Conservation (phyloP, 2,797 vertebrate species). For the Echiichthys vipera region DNA sequence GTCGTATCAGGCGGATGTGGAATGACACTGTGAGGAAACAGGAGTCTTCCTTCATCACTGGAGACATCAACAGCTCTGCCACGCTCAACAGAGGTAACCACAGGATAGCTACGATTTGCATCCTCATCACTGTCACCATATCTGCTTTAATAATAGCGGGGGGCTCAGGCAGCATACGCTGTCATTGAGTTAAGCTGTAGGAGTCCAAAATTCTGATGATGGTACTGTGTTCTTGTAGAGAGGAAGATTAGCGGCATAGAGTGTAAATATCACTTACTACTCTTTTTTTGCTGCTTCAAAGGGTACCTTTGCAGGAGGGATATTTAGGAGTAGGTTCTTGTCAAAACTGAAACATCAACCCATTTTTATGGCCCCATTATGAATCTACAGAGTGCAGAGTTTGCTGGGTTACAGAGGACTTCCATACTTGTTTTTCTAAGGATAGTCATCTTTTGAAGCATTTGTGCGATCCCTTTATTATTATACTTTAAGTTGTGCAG, state of each 20-base stretch:
- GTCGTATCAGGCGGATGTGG: conserved; percentile 99
- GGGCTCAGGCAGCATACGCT: conserved; percentile 51
- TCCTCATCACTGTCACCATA: conserved; percentile 73
- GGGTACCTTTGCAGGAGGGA: conserved; percentile 28
- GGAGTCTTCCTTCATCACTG: conserved; percentile 99
- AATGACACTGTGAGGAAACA: conserved; percentile 99
- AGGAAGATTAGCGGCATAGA: conserved; percentile 40
- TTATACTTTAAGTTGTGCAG: not conserved
- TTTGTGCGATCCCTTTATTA: not conserved
- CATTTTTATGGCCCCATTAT: conserved; percentile 39
- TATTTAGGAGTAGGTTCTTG: conserved; percentile 15
- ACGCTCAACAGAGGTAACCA: conserved; percentile 99
- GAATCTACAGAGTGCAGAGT: conserved; percentile 22
- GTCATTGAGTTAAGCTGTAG: conserved; percentile 69
- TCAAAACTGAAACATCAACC: conserved; percentile 44
- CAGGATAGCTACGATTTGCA: conserved; percentile 73
- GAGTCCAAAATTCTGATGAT: conserved; percentile 58
- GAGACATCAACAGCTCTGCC: conserved; percentile 98
- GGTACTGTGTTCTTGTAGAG: conserved; percentile 37
- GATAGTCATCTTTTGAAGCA: conserved; percentile 16
- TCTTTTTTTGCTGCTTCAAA: conserved; percentile 36
- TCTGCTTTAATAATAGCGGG: conserved; percentile 68
- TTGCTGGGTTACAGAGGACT: conserved; percentile 1
- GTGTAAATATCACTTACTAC: conserved; percentile 38
- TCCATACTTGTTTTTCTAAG: conserved; percentile 13